These are phyloP conservation scores for Paradisaea rubra DNA, from an alignment of 2,113 vertebrate genomes.

Conservation along the genomic window DNA sequence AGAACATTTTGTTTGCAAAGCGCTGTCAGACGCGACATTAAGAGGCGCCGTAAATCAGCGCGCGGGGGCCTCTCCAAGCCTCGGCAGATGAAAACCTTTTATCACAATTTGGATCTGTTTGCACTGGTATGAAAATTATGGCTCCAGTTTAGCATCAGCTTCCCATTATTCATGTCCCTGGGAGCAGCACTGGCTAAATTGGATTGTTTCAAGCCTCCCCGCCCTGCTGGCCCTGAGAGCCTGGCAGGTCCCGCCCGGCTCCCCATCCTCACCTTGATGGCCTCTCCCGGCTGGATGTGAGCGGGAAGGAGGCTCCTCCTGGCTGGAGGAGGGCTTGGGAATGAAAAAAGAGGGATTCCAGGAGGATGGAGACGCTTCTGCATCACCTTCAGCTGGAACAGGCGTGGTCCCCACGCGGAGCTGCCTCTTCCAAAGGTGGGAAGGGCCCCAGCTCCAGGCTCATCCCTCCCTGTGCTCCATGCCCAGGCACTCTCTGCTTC, in stretches of 20 bases:
- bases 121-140: slow-evolving; percentile 68
- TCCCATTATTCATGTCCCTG: slow-evolving; percentile 67
- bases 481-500: background rate
- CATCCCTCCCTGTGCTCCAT: background rate
- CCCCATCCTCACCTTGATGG: background rate
- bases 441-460: background rate
- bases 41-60: slow-evolving; percentile 62
- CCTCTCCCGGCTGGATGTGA: rapidly evolving
- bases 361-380: background rate
- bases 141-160: slow-evolving; percentile 59
- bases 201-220: slow-evolving; percentile 56
- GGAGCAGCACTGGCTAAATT: slow-evolving; percentile 48
- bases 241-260: background rate
- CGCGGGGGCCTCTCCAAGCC: slow-evolving; percentile 50
- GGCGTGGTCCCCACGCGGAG: rapidly evolving
- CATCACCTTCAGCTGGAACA: rapidly evolving
- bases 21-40: slow-evolving; percentile 65
- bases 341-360: background rate
- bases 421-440: background rate
- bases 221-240: background rate
- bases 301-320: background rate
- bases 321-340: background rate
- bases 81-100: slow-evolving; percentile 67
- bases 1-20: slow-evolving; percentile 65
- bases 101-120: slow-evolving; percentile 70